A percentile compares a stretch with the other conserved stretches of the same genome.
phyloP scores from a whole-genome alignment of 2,888 invertebrate species.

The Thalpophila matura region DNA sequence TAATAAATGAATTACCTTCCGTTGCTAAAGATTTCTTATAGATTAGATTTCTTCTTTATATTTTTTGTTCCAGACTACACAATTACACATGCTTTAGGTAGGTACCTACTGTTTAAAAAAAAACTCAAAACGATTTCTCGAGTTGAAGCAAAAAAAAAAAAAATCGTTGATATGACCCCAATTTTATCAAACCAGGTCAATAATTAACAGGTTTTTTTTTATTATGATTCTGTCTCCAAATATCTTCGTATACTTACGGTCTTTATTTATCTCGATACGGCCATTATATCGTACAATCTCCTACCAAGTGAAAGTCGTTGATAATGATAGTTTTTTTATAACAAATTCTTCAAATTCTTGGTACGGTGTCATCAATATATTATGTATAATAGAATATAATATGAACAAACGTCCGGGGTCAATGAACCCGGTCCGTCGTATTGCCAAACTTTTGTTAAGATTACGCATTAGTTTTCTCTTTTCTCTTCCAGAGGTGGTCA shows the following conservation, averaged over 20 bases:
- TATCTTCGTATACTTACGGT: slow-evolving; percentile 23
- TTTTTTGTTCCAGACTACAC: no score
- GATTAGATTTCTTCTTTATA: no score
- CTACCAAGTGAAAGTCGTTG: slow-evolving; percentile 51
- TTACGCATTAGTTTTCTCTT: slow-evolving; percentile 38
- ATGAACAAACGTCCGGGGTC: slow-evolving; percentile 44
- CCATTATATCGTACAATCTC: slow-evolving; percentile 27
- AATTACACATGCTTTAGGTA: no score
- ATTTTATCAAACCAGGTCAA: slow-evolving; percentile 29
- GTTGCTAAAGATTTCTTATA: no score
- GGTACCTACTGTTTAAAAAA: neutral
- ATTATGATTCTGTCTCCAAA: slow-evolving; percentile 30
- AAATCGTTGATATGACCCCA: slow-evolving; percentile 17
- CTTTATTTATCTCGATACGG: slow-evolving; percentile 6
- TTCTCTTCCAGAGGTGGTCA: neutral
- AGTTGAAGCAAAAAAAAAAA: slow-evolving; percentile 30
- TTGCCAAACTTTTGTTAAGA: slow-evolving; percentile 13
- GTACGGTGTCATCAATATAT: slow-evolving; percentile 32
- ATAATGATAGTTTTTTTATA: slow-evolving; percentile 30
- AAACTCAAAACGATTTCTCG: neutral
- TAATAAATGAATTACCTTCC: no score
- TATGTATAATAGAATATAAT: slow-evolving; percentile 25
- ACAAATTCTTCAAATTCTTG: slow-evolving; percentile 58
- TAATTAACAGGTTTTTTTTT: slow-evolving; percentile 46
- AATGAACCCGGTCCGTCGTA: slow-evolving; percentile 22